Evolutionary conservation across 2,797 vertebrate genomes (phyloP).

Genomic region (Spinibarbus caldwelli): DNA sequence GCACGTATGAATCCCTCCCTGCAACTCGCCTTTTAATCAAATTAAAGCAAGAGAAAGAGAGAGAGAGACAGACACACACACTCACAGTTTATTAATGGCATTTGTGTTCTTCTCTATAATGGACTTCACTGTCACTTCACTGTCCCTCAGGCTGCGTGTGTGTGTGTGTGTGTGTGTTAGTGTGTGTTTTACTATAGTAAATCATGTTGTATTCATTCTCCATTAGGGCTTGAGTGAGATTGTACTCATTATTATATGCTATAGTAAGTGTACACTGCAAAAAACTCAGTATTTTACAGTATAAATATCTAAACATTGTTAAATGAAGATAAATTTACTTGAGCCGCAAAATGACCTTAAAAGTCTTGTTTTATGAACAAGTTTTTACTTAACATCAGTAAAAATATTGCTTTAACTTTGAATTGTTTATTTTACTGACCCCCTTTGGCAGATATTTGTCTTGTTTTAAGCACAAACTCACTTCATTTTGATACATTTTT

Average conservation of each 20-base stretch:
- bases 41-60: conserved; percentile 83
- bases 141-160: conserved; percentile 75
- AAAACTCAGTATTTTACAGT: not conserved
- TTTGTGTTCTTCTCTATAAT: conserved; percentile 83
- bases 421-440: not conserved
- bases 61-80: conserved; percentile 52
- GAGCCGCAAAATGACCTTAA: not conserved
- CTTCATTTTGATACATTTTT: not conserved
- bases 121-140: conserved; percentile 74
- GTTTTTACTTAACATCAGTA: not conserved
- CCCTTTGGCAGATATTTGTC: not conserved
- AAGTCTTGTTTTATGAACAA: not conserved
- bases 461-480: not conserved
- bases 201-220: not conserved
- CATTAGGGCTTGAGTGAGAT: not conserved
- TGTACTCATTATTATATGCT: not conserved
- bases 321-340: not conserved
- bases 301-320: not conserved
- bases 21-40: conserved; percentile 98
- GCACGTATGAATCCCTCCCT: conserved; percentile 95
- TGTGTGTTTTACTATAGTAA: conserved; percentile 4
- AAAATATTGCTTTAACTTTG: not conserved
- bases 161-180: conserved; percentile 53
- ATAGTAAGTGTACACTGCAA: not conserved
- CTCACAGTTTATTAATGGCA: conserved; percentile 82